Percentiles rank a stretch among this genome's conserved stretches.
Conservation (phyloP, 2,888 invertebrate species). For the Ceramica pisi region DNA sequence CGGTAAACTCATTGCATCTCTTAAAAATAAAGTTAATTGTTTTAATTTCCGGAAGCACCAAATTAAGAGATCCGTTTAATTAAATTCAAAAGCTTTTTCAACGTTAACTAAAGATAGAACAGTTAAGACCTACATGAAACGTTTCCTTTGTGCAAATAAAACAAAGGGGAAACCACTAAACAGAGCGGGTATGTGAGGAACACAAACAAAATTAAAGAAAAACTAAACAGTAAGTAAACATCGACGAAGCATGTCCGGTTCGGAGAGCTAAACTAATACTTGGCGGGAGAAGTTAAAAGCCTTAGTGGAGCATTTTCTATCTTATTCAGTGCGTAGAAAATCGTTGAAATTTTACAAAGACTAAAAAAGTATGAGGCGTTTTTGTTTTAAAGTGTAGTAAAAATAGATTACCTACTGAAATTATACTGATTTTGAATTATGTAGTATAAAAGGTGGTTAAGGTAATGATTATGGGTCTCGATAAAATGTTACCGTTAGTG, state of each 20-base stretch:
- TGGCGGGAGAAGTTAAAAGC: conserved; percentile 61
- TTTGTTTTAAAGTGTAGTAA: neutral
- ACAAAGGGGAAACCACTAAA: conserved; percentile 66
- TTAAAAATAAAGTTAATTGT: conserved; percentile 49
- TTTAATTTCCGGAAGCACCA: conserved; percentile 26
- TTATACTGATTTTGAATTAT: neutral
- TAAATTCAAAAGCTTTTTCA: conserved; percentile 58
- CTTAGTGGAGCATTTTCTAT: conserved; percentile 51
- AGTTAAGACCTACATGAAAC: conserved; percentile 66
- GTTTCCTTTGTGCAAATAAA: conserved; percentile 64
- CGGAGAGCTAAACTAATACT: conserved; percentile 69
- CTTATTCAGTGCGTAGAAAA: conserved; percentile 43
- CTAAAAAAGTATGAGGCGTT: neutral
- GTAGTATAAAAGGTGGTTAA: neutral
- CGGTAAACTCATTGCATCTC: conserved; percentile 15
- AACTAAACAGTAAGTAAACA: conserved; percentile 74
- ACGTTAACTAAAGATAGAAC: conserved; percentile 53
- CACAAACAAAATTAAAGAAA: conserved; percentile 77
- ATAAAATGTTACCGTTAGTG: no score
- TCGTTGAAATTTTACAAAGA: conserved; percentile 6
- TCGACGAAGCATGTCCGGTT: conserved; percentile 63
- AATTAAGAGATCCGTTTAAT: conserved; percentile 58
- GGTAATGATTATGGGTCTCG: no score
- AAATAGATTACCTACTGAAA: neutral
- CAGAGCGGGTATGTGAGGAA: conserved; percentile 67